Evolutionary conservation across 35 echinoderm and acorn worm species (phyloP), one percentile per base, ranked within the genome.

Genomic region (Amphiura filiformis): DNA sequence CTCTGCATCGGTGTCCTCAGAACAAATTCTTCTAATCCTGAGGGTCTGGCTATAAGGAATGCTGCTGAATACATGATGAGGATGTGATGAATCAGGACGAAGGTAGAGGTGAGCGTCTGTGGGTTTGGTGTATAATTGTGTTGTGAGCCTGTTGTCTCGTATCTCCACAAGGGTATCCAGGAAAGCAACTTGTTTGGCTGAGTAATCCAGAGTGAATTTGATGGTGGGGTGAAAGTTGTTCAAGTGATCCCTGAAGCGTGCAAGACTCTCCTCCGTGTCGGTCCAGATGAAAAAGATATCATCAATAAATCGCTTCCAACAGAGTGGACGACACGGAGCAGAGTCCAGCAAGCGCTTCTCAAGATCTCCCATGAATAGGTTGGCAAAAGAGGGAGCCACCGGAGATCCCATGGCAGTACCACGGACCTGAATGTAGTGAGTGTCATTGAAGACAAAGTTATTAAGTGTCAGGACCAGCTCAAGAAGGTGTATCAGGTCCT

Each of bases 281-380:
- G 80, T 38, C 88, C 80, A 76, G 1, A 90, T 84, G n/a, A 84
- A 52, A 56, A 84, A 90, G 32, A 90, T 84, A 77, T 90, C 80
- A 84, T 84, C 88, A 65, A 90, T 90, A 35, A 40, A 90, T 1
- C 81, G 65, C n/a, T 39, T 26, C 56, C 76, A 84, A 30, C 39
- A 78, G 20, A 32, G 26, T 41, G 80, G 88, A 76, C 76, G 84
- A 31, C 84, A 42, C 28, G 34, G 88, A 32, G 35, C 75, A 38
- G 35, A 18, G 35, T 28, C 32, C 0, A 90, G 0, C 26, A 90
- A 39, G 17, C 41, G 36, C 34, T 34, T 34, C 82, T 89, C 79
- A 34, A 82, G 78, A 32, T 31, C 32, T 12, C 36, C 37, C 88
- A 90, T 90, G 49, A 84, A 90, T 76, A 84, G 84, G 37, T 83